phyloP scores from a whole-genome alignment of 2,888 invertebrate genomes.

The Matsumyia berberina region DNA sequence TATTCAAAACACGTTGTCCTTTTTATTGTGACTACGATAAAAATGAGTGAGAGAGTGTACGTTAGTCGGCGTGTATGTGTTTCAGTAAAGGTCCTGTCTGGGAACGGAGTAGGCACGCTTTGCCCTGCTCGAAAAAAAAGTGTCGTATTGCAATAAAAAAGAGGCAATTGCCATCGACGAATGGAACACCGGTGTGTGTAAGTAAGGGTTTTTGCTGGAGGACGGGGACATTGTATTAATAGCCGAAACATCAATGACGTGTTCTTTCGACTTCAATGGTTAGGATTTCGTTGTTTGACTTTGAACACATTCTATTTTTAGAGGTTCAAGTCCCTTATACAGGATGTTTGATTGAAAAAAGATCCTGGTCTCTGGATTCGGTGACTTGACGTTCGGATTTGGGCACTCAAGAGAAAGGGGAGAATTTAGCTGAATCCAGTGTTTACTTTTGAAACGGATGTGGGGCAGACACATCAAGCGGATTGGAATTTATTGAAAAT shows the following conservation, averaged over 20 bases:
- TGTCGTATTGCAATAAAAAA: conserved; percentile 39
- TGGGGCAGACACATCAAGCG: too few species aligned
- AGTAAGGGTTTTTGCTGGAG: not conserved
- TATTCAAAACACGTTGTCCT: conserved; percentile 73
- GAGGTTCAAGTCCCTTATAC: too few species aligned
- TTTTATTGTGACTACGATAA: conserved; percentile 71
- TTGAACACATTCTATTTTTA: conserved; percentile 32
- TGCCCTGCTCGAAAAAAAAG: conserved; percentile 15
- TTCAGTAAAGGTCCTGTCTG: conserved; percentile 13
- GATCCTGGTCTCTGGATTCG: too few species aligned
- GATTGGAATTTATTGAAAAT: too few species aligned
- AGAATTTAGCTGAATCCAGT: too few species aligned
- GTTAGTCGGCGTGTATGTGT: not conserved
- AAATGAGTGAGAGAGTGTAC: conserved; percentile 50
- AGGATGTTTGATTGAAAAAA: too few species aligned
- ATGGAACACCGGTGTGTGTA: conserved; percentile 7
- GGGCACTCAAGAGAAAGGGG: too few species aligned
- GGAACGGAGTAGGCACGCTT: conserved; percentile 1
- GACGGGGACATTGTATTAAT: conserved; percentile 31
- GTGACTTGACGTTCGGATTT: too few species aligned
- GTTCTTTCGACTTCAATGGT: conserved; percentile 1
- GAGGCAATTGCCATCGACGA: conserved; percentile 6
- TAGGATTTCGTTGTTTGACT: conserved; percentile 7
- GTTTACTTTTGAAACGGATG: too few species aligned
- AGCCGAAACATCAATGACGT: conserved; percentile 32